phyloP scores from a whole-genome alignment of 2,113 vertebrate genomes.

The Nansenia antarctica region DNA sequence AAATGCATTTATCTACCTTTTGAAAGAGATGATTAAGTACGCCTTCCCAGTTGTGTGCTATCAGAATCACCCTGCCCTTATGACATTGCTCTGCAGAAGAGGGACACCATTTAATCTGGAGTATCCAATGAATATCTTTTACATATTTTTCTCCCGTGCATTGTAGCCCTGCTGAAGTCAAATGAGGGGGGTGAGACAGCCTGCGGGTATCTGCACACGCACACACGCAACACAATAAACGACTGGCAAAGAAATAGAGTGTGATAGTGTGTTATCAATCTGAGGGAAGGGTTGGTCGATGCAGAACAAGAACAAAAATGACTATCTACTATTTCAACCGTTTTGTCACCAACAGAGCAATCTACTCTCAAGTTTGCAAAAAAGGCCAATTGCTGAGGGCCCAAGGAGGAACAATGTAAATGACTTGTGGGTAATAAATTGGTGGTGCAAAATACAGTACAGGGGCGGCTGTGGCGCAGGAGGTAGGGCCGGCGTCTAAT shows the following conservation, averaged over 20 bases:
- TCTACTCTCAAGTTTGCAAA: neutral
- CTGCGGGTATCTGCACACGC: constrained; percentile 48
- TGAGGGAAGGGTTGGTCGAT: neutral
- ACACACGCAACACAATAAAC: constrained; percentile 51
- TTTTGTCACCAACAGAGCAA: neutral
- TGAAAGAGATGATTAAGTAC: constrained; percentile 33
- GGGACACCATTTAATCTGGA: constrained; percentile 26
- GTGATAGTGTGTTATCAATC: neutral
- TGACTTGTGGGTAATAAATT: neutral
- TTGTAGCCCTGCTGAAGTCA: constrained; percentile 36
- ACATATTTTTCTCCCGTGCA: constrained; percentile 35
- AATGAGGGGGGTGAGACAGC: constrained; percentile 33
- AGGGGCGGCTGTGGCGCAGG: no score
- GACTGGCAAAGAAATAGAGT: neutral
- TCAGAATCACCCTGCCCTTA: constrained; percentile 26
- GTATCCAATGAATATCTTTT: constrained; percentile 54
- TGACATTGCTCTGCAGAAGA: constrained; percentile 32
- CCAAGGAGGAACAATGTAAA: neutral
- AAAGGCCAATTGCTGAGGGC: neutral
- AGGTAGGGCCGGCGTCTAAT: no score
- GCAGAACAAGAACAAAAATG: neutral
- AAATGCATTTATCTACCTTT: no score
- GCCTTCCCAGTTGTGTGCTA: constrained; percentile 21
- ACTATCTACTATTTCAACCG: no score
- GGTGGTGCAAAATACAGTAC: neutral